Percentiles rank a stretch among this genome's conserved stretches.
Conservation (phyloP, 2,113 vertebrate genomes). For the Pelobates fuscus region DNA sequence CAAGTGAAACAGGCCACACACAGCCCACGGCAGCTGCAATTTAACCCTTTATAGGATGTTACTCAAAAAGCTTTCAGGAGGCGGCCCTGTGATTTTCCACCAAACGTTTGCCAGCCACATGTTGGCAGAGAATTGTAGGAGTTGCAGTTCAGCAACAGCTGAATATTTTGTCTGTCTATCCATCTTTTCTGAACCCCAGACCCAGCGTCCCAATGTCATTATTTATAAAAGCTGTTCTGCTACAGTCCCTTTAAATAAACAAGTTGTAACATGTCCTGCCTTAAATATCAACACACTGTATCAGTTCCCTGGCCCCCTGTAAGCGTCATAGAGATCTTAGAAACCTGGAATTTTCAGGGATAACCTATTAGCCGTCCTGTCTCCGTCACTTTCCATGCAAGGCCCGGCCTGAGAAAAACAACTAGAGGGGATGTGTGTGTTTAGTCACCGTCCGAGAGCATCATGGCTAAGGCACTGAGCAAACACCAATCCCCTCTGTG, state of each 20-base stretch:
- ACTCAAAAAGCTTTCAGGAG: no score
- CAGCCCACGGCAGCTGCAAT: background rate
- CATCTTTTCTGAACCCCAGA: no score
- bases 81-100: no score
- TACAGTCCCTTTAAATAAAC: background rate
- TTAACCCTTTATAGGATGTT: slow-evolving; percentile 14
- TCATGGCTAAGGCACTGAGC: slow-evolving; percentile 24
- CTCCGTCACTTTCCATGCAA: slow-evolving; percentile 34
- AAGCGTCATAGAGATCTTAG: slow-evolving; percentile 47
- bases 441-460: slow-evolving; percentile 20
- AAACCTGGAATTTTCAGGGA: slow-evolving; percentile 59
- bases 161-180: no score
- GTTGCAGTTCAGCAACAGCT: no score
- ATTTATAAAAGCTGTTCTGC: background rate
- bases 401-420: slow-evolving; percentile 34
- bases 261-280: background rate
- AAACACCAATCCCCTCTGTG: slow-evolving; percentile 22
- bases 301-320: slow-evolving; percentile 29
- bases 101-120: no score
- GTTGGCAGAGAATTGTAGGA: no score
- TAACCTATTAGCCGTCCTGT: slow-evolving; percentile 55
- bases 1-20: slow-evolving; percentile 6
- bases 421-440: slow-evolving; percentile 20
- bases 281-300: background rate
- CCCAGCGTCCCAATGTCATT: no score